Conservation (phyloP, 1,140 invertebrate genomes). For the Atta colombica region DNA sequence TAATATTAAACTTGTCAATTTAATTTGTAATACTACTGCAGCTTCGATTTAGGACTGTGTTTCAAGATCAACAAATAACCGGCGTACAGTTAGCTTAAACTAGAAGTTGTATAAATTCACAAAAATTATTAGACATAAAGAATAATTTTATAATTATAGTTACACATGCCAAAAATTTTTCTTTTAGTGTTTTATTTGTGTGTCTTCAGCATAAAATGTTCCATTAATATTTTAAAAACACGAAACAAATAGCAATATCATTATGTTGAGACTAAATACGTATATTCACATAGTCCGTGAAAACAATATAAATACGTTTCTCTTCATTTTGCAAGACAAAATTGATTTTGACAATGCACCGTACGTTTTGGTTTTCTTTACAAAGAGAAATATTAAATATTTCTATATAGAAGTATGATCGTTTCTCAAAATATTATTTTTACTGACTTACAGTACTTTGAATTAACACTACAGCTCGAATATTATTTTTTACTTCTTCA, state of each 20-base stretch:
- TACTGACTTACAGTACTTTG: background rate
- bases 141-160: too few species aligned
- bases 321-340: background rate
- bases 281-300: too few species aligned
- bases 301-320: background rate
- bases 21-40: too few species aligned
- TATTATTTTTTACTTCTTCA: background rate
- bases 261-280: background rate
- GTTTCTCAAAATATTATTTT: background rate
- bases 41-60: too few species aligned
- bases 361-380: background rate
- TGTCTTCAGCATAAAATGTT: background rate
- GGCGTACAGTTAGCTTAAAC: too few species aligned
- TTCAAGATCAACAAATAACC: too few species aligned
- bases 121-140: background rate
- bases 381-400: background rate
- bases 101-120: too few species aligned
- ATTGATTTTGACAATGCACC: background rate
- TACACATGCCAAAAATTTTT: too few species aligned
- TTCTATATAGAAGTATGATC: background rate
- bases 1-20: too few species aligned
- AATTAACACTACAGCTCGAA: background rate
- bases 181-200: too few species aligned
- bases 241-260: background rate
- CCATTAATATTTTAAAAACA: background rate